phyloP scores from a whole-genome alignment of 2,888 invertebrate genomes.

The Standfussiana lucernea region DNA sequence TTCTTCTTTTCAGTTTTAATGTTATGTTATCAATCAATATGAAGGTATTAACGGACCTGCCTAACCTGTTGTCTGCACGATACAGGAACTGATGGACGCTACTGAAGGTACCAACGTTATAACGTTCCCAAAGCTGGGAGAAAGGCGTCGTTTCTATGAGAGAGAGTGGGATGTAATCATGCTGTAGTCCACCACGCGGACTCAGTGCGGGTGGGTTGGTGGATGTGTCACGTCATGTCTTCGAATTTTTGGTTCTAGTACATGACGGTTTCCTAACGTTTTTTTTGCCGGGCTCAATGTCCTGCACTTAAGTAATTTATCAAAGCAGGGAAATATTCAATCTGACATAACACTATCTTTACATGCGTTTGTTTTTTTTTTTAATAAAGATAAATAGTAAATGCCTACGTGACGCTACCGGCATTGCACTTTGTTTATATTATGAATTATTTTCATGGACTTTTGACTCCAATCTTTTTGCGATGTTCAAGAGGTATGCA shows the following conservation, averaged over 20 bases:
- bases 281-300: not conserved
- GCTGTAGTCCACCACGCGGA: not conserved
- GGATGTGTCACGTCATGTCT: not conserved
- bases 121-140: not conserved
- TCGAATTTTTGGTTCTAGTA: not conserved
- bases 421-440: slow-evolving; percentile 50
- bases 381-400: slow-evolving; percentile 20
- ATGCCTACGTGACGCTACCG: slow-evolving; percentile 58
- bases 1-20: not conserved
- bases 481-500: not conserved
- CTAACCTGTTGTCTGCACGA: no score
- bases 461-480: slow-evolving; percentile 36
- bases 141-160: not conserved
- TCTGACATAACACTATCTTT: slow-evolving; percentile 25
- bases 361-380: slow-evolving; percentile 36
- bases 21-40: no score
- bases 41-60: no score
- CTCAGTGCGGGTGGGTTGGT: not conserved
- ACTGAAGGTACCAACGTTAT: not conserved
- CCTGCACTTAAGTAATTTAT: slow-evolving; percentile 52
- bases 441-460: slow-evolving; percentile 27
- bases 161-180: not conserved
- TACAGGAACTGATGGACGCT: no score
- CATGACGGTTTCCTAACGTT: not conserved
- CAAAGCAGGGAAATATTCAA: slow-evolving; percentile 28